These are phyloP conservation scores for Dissostichus mawsoni DNA, from an alignment of 2,113 vertebrate species.

Conservation along the genomic window DNA sequence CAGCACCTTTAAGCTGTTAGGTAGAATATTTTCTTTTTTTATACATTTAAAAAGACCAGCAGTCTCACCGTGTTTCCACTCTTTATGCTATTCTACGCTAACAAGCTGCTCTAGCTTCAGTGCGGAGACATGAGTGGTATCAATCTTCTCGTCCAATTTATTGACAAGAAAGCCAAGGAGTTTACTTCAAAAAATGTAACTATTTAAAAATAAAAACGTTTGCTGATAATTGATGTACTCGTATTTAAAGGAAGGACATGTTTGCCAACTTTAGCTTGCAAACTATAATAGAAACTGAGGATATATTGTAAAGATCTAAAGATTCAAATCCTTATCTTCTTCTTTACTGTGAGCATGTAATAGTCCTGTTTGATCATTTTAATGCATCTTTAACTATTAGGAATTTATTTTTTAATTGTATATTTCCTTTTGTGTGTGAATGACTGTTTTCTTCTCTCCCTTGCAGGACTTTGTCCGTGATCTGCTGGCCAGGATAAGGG, in stretches of 20 bases:
- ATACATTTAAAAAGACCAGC: neutral
- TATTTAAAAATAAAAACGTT: neutral
- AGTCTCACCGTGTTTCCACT: neutral
- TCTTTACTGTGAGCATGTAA: neutral
- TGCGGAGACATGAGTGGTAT: neutral
- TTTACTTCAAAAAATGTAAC: neutral
- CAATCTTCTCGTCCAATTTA: neutral
- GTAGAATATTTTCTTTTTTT: neutral
- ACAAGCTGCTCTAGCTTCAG: neutral
- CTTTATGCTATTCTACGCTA: neutral
- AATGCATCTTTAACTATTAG: neutral
- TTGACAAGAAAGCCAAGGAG: neutral
- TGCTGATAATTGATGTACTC: neutral
- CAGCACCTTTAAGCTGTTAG: neutral
- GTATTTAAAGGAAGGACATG: neutral
- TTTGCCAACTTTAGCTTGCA: neutral
- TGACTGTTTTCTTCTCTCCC: neutral
- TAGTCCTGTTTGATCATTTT: neutral
- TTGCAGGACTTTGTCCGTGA: conserved; percentile 94
- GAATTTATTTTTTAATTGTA: neutral
- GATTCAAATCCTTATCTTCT: neutral
- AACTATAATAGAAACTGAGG: neutral
- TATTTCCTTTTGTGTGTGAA: neutral
- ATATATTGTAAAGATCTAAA: neutral
- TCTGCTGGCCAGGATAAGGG: conserved; percentile 94